phyloP scores from a whole-genome alignment of 2,113 vertebrate genomes.

The Charadrius vociferus region DNA sequence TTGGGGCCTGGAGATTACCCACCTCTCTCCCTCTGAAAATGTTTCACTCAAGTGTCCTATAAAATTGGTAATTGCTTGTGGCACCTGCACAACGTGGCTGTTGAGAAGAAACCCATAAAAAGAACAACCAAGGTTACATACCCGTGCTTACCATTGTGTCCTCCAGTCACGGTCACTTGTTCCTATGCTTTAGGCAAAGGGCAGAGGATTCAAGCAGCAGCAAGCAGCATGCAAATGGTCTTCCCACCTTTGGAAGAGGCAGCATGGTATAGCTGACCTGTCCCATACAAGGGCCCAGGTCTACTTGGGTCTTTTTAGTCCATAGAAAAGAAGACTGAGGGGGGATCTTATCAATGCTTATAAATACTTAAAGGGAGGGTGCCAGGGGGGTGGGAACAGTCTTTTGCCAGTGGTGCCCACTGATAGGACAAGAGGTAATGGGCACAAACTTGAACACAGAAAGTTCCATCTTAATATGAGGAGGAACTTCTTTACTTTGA shows the following conservation, averaged over 20 bases:
- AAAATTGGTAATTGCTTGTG: slow-evolving; percentile 26
- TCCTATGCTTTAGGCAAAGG: background rate
- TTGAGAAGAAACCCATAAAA: background rate
- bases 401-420: too few species aligned
- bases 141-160: background rate
- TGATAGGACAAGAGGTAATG: too few species aligned
- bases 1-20: background rate
- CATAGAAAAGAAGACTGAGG: too few species aligned
- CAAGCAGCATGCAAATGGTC: background rate
- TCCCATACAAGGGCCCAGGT: rapidly evolving
- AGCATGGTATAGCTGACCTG: background rate
- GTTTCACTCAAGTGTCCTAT: slow-evolving; percentile 20
- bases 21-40: slow-evolving; percentile 13
- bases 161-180: background rate
- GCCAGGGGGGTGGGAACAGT: too few species aligned
- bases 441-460: too few species aligned
- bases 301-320: too few species aligned
- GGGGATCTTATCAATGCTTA: too few species aligned
- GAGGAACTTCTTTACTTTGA: too few species aligned
- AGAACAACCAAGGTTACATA: background rate
- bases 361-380: too few species aligned
- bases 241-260: background rate
- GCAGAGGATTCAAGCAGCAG: background rate
- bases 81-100: background rate
- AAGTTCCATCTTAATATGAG: too few species aligned